phyloP scores from a whole-genome alignment of 2,888 invertebrate species.

The Lycia hirtaria region DNA sequence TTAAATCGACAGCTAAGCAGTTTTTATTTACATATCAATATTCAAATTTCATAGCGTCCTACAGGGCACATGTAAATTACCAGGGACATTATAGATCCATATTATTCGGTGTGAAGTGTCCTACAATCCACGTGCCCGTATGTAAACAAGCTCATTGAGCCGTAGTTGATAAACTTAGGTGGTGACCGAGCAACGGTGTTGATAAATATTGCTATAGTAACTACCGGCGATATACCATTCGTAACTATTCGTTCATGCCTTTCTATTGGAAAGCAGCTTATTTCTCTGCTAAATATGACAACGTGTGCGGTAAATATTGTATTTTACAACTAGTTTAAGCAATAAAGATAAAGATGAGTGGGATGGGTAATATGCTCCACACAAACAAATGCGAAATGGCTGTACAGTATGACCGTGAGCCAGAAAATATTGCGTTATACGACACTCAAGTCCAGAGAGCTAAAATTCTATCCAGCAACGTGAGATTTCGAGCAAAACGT shows the following conservation, averaged over 20 bases:
- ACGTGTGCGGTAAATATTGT: constrained; percentile 7
- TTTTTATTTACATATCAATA: too few species aligned
- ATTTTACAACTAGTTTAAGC: too few species aligned
- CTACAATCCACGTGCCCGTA: constrained; percentile 41
- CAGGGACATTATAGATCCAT: constrained; percentile 6
- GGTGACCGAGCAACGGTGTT: constrained; percentile 33
- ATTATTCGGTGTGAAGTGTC: constrained; percentile 12
- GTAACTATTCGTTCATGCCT: constrained; percentile 22
- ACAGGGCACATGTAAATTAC: not conserved
- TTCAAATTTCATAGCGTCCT: not conserved
- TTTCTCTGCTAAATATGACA: constrained; percentile 31
- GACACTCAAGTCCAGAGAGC: not conserved
- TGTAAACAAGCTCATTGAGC: constrained; percentile 43
- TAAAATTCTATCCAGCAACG: not conserved
- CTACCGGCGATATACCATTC: not conserved
- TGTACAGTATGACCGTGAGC: too few species aligned
- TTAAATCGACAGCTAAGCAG: not conserved
- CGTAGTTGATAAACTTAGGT: constrained; percentile 39
- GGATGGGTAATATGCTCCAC: too few species aligned
- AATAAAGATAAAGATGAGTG: too few species aligned
- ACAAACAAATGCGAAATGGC: too few species aligned
- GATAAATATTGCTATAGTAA: constrained; percentile 33
- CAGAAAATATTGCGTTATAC: too few species aligned
- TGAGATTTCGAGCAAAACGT: not conserved
- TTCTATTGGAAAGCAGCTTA: constrained; percentile 30